phyloP scores from a whole-genome alignment of 2,797 vertebrate species.

The Paguma larvata region DNA sequence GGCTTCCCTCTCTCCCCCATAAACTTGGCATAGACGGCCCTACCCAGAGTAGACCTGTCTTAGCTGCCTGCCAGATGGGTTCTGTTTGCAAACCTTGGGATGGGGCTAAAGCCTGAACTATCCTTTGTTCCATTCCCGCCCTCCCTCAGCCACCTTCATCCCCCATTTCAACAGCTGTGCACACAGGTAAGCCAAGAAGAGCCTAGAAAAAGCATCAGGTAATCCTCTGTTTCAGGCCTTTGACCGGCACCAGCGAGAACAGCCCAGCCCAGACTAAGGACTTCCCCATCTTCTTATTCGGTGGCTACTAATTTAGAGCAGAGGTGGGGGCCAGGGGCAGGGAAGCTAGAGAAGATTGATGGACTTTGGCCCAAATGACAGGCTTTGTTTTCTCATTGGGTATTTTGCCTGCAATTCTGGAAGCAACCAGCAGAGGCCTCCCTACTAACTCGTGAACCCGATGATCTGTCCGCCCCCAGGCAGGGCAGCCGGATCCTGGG shows the following conservation, averaged over 20 bases:
- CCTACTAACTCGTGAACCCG: neutral
- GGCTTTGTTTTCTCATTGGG: neutral
- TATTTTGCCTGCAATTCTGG: slow-evolving; percentile 44
- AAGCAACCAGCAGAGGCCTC: neutral
- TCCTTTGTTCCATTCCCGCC: neutral
- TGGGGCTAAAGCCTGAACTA: neutral
- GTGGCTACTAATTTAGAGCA: neutral
- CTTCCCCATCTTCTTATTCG: neutral
- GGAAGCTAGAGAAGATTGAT: neutral
- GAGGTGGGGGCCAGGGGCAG: neutral
- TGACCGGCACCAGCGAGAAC: neutral
- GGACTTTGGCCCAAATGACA: neutral
- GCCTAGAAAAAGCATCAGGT: neutral
- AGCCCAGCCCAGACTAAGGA: neutral
- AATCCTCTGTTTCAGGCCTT: neutral
- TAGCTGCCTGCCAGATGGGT: neutral
- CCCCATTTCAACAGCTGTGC: neutral
- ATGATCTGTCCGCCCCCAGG: too few relatives aligned
- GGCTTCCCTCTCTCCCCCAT: neutral
- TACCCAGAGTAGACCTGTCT: neutral
- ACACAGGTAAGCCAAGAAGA: slow-evolving; percentile 39
- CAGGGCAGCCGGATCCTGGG: neutral
- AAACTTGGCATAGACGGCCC: neutral
- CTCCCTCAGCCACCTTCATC: neutral
- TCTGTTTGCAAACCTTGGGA: slow-evolving; percentile 6